Base-by-base conservation (phyloP, 2,113 vertebrate species). In the Serranochromis macrocephalus region DNA sequence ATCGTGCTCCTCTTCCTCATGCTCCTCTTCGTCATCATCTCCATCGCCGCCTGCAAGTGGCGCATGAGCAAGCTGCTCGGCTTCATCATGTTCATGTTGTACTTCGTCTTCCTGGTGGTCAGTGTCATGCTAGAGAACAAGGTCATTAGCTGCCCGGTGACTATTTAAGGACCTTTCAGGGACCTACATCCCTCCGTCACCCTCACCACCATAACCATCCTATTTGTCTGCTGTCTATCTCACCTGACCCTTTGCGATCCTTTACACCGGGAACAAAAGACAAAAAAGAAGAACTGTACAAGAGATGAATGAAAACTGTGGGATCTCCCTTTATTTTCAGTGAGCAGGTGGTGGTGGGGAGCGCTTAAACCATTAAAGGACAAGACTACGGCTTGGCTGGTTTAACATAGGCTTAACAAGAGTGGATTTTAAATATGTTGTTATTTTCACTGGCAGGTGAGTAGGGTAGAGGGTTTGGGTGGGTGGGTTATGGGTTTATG, bases 1-100 rank as follows among this genome's bases (percentile, higher is more conserved):
- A 99, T 99, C 21, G 98, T 99, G 87, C 98, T 99, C 42, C 98
- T 99, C 92, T 99, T 99, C 96, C 97, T 99, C 95, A 99, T 99
- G 98, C 97, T 99, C 63, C 96, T 99, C 75, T 99, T 99, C 55
- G 98, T 99, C 94, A 98, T 98, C 94, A 96, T 98, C 86, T 98
- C 98, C 92, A 99, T 99, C 12, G 98, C 98, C 38, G 96, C 97
- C 92, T 99, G 98, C 97, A 98, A 98, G 85, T 99, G 98, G 98
- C 97, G 88, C 85, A 98, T 99, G 98, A 99, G 98, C 97, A 99
- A 99, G 95, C 90, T 98, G 87, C 96, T 99, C 80, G 98, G 98
- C 83, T 97, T 97, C 94, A 97, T 97, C 94, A 99, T 99, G 98
- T 99, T 99, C 71, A 96, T 97, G 87, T 97, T 99, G 85, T 99